These are phyloP conservation scores for Ephialtes manifestator DNA, from an alignment of 2,888 invertebrate genomes.

Conservation along the genomic window DNA sequence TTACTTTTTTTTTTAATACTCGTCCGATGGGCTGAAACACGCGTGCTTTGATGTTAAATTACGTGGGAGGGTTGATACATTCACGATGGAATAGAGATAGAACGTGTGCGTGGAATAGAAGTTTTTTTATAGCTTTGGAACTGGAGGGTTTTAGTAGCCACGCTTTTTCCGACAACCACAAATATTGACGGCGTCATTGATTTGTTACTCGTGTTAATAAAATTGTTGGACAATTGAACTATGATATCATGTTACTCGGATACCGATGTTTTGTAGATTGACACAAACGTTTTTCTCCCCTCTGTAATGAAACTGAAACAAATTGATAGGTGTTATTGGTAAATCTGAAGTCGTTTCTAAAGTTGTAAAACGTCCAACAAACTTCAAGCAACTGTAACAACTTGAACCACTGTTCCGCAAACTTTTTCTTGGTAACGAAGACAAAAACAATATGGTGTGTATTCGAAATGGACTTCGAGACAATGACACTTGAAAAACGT, in stretches of 20 bases:
- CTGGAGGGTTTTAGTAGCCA: background rate
- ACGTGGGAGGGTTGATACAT: background rate
- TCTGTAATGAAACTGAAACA: no score
- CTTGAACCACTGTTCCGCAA: no score
- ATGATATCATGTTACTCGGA: background rate
- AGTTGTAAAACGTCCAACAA: no score
- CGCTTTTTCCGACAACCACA: background rate
- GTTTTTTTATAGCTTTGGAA: background rate
- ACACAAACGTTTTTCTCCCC: background rate
- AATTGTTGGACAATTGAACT: background rate
- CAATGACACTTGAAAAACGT: no score
- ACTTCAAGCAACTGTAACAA: no score
- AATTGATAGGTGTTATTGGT: no score
- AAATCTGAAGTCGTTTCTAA: no score
- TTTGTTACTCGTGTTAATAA: background rate
- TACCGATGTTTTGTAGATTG: background rate
- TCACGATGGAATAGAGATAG: background rate
- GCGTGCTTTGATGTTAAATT: constrained; percentile 54
- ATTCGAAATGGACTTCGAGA: no score
- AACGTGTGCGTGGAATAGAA: background rate
- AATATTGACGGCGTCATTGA: background rate
- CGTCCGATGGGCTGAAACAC: constrained; percentile 33
- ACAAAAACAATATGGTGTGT: no score
- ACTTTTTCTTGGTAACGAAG: no score
- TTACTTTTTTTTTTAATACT: constrained; percentile 40